A percentile compares a stretch with the other conserved stretches of the same genome.
phyloP scores from a whole-genome alignment of 2,888 invertebrate genomes.

The Cryptocephalus moraei region DNA sequence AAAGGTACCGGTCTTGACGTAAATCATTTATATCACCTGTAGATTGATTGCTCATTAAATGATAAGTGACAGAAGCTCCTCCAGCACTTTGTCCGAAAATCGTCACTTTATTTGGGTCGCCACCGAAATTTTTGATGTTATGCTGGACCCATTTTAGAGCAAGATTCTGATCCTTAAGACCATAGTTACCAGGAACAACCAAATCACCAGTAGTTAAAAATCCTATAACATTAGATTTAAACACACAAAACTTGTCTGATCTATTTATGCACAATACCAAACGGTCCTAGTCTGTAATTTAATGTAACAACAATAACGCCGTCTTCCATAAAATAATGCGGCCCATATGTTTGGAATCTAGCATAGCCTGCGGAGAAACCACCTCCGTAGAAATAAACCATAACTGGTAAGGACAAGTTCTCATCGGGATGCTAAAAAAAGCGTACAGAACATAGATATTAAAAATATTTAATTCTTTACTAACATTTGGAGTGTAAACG shows the following conservation, averaged over 20 bases:
- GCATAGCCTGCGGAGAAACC: constrained; percentile 31
- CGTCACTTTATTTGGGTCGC: constrained; percentile 19
- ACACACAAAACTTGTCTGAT: too few relatives aligned
- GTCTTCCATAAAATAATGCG: constrained; percentile 28
- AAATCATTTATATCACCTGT: constrained; percentile 12
- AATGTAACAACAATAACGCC: constrained; percentile 23
- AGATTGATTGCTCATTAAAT: constrained; percentile 14
- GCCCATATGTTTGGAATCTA: constrained; percentile 21
- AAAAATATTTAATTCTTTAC: too few relatives aligned
- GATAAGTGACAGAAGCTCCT: constrained; percentile 15
- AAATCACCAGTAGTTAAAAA: constrained; percentile 20
- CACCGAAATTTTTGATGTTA: constrained; percentile 21
- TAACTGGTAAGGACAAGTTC: constrained; percentile 26
- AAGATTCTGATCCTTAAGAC: constrained; percentile 21
- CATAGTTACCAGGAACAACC: constrained; percentile 20
- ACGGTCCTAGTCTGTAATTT: constrained; percentile 21
- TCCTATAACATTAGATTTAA: constrained; percentile 5
- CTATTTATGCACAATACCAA: constrained; percentile 14
- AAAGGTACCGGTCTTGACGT: too few relatives aligned
- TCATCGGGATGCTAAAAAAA: constrained; percentile 7
- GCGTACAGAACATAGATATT: too few relatives aligned
- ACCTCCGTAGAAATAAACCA: constrained; percentile 35
- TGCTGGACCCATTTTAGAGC: constrained; percentile 20
- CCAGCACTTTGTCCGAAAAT: constrained; percentile 24
- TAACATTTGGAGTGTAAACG: constrained; percentile 10